These are phyloP conservation scores for Halocynthia roretzi DNA, from an alignment of 23 tunicate species.

Conservation along the genomic window DNA sequence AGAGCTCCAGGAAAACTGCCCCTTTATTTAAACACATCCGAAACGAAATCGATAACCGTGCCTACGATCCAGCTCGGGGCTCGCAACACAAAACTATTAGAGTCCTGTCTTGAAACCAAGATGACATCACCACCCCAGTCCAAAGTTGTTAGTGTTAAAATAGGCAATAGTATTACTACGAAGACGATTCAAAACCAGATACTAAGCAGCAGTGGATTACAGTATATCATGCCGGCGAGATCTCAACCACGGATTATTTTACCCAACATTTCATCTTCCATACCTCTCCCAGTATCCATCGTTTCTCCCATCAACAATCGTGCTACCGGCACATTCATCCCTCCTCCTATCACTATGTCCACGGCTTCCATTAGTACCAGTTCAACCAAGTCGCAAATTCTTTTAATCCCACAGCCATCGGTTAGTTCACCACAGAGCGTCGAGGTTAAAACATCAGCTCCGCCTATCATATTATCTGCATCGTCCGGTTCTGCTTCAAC, in stretches of 20 bases:
- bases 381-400: conserved; percentile 5
- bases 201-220: conserved; percentile 32
- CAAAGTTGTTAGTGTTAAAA: conserved; percentile 18
- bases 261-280: conserved; percentile 40
- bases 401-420: conserved; percentile 22
- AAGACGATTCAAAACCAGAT: conserved; percentile 33
- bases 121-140: conserved; percentile 3
- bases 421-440: conserved; percentile 26
- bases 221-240: conserved; percentile 30
- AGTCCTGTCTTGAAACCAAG: not conserved
- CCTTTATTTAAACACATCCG: conserved; percentile 43
- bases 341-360: conserved; percentile 10
- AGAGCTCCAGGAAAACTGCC: conserved; percentile 68
- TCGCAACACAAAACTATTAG: conserved; percentile 15
- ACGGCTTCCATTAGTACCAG: not conserved
- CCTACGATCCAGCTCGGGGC: conserved; percentile 77
- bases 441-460: conserved; percentile 20
- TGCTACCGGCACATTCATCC: conserved; percentile 25
- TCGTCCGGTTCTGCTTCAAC: not conserved
- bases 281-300: conserved; percentile 44
- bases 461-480: not conserved
- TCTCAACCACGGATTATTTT: conserved; percentile 39
- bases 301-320: conserved; percentile 51
- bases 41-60: conserved; percentile 35
- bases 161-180: not conserved